Evolutionary conservation across 2,113 vertebrate genomes (phyloP).

Genomic region (Emydocephalus ijimae): DNA sequence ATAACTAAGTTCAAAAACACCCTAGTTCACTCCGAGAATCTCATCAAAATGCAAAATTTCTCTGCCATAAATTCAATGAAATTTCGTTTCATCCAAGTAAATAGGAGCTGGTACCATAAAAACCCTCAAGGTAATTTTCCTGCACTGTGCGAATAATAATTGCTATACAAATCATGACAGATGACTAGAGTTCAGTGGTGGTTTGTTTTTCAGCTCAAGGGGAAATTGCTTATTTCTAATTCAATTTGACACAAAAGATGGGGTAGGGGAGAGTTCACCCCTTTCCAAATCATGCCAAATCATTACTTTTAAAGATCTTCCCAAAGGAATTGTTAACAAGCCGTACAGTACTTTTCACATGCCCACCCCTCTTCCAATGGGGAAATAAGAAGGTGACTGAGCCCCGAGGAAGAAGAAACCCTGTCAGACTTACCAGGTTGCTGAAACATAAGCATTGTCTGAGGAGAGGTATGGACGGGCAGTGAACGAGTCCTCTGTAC

Average conservation of each 20-base stretch:
- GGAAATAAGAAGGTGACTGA: too few species aligned
- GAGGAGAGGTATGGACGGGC: constrained; percentile 92
- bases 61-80: not conserved
- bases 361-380: too few species aligned
- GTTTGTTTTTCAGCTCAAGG: not conserved
- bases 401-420: fast-evolving
- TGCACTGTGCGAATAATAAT: not conserved
- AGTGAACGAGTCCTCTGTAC: constrained; percentile 96
- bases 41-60: not conserved
- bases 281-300: not conserved
- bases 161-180: not conserved
- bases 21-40: not conserved
- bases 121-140: not conserved
- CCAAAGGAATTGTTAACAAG: not conserved
- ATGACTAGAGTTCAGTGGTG: not conserved
- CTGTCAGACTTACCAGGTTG: constrained; percentile 77
- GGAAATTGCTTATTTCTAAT: not conserved
- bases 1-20: not conserved
- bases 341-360: too few species aligned
- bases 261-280: not conserved
- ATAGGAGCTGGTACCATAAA: not conserved
- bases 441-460: constrained; percentile 93
- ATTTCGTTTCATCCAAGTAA: not conserved
- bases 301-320: not conserved
- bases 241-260: not conserved